These are phyloP conservation scores for Macaria liturata DNA, from an alignment of 2,888 invertebrate species.

Conservation along the genomic window DNA sequence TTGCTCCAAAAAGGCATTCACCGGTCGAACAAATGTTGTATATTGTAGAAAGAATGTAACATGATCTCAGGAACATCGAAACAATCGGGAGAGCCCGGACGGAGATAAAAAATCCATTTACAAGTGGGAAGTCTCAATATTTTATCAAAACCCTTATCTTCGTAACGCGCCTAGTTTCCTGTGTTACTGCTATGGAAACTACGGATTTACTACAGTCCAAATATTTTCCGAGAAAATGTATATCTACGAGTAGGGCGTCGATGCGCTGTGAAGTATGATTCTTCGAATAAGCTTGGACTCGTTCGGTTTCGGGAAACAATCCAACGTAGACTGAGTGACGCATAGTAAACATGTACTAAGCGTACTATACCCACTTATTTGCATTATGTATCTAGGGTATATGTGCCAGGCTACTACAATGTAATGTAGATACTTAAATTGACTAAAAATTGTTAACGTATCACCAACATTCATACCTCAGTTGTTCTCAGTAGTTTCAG, in stretches of 20 bases:
- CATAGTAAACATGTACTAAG: conserved; percentile 30
- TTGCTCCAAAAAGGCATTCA: conserved; percentile 31
- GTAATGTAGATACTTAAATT: too few species aligned
- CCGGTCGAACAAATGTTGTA: conserved; percentile 16
- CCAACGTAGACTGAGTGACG: conserved; percentile 56
- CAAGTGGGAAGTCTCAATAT: background rate
- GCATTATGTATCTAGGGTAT: conserved; percentile 1
- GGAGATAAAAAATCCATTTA: background rate
- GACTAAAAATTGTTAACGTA: too few species aligned
- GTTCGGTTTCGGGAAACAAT: conserved; percentile 55
- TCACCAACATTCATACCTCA: too few species aligned
- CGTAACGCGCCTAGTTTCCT: too few species aligned
- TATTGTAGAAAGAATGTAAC: conserved; percentile 5
- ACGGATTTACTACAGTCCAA: too few species aligned
- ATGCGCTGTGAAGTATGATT: conserved; percentile 29
- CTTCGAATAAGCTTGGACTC: conserved; percentile 51
- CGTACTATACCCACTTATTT: too few species aligned
- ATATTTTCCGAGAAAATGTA: too few species aligned
- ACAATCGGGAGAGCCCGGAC: conserved; percentile 1
- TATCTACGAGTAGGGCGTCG: too few species aligned
- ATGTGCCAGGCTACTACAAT: background rate
- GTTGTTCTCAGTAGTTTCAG: too few species aligned
- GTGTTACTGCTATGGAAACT: too few species aligned
- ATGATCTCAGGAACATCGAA: conserved; percentile 1
- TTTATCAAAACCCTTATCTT: too few species aligned